These are phyloP conservation scores for Byasa hedistus DNA, from an alignment of 2,888 invertebrate genomes.

Conservation along the genomic window DNA sequence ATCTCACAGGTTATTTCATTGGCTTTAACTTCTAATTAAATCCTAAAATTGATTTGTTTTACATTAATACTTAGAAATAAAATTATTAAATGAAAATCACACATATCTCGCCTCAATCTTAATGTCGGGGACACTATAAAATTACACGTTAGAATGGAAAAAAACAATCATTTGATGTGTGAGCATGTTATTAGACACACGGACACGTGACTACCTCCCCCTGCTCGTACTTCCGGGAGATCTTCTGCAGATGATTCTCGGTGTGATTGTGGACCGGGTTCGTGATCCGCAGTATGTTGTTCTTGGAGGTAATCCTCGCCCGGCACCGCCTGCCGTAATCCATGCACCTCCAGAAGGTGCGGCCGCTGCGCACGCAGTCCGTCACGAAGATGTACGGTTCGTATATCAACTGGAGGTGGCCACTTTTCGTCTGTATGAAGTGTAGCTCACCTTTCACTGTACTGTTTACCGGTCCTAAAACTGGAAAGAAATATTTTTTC, in stretches of 20 bases:
- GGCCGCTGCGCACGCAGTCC: conserved; percentile 73
- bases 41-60: conserved; percentile 1
- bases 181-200: conserved; percentile 41
- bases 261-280: conserved; percentile 70
- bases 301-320: conserved; percentile 74
- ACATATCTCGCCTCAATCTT: conserved; percentile 1
- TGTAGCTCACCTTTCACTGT: conserved; percentile 67
- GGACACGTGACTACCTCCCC: conserved; percentile 75
- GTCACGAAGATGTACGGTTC: conserved; percentile 76
- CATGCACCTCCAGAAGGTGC: conserved; percentile 77
- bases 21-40: conserved; percentile 4
- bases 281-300: conserved; percentile 68
- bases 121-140: neutral
- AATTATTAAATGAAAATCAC: conserved; percentile 9
- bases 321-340: conserved; percentile 73
- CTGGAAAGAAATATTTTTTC: conserved; percentile 43
- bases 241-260: conserved; percentile 69
- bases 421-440: conserved; percentile 76
- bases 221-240: conserved; percentile 65
- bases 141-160: conserved; percentile 13
- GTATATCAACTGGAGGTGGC: conserved; percentile 71
- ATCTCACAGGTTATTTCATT: conserved; percentile 7
- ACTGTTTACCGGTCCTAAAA: conserved; percentile 58
- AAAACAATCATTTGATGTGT: conserved; percentile 3
- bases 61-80: conserved; percentile 3